Conservation (phyloP, 2,888 invertebrate species). For the Xestia ashworthii region DNA sequence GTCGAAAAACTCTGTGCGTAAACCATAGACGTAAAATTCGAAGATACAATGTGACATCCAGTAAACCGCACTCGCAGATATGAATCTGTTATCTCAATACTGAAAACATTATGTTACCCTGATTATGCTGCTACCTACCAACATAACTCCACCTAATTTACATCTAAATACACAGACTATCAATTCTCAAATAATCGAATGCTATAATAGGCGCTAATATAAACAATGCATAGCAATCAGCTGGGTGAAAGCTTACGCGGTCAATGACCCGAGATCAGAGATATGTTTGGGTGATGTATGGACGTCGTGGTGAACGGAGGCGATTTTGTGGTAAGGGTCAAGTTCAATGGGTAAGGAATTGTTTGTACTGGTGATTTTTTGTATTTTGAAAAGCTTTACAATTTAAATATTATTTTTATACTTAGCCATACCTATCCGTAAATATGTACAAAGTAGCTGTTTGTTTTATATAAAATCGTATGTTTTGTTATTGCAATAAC, state of each 20-base stretch:
- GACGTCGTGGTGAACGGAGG: slow-evolving; percentile 69
- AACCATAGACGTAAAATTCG: background rate
- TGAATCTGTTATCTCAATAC: background rate
- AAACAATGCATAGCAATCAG: slow-evolving; percentile 67
- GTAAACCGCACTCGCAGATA: background rate
- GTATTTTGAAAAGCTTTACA: background rate
- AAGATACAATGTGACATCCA: background rate
- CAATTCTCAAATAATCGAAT: slow-evolving; percentile 40
- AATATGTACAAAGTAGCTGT: background rate
- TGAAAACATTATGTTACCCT: background rate
- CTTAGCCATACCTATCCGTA: background rate
- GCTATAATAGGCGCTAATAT: slow-evolving; percentile 46
- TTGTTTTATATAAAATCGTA: background rate
- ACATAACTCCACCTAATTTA: slow-evolving; percentile 32
- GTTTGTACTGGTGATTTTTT: slow-evolving; percentile 2
- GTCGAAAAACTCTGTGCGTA: background rate
- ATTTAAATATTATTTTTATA: background rate
- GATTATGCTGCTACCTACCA: background rate
- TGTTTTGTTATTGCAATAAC: background rate
- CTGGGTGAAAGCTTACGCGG: slow-evolving; percentile 68
- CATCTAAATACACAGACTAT: slow-evolving; percentile 44
- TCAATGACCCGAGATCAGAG: slow-evolving; percentile 68
- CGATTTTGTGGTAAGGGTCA: slow-evolving; percentile 67
- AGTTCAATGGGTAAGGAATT: slow-evolving; percentile 67
- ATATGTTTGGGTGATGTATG: slow-evolving; percentile 73